Evolutionary conservation across 2,888 invertebrate species (phyloP).

Genomic region (Anarsia innoxiella): DNA sequence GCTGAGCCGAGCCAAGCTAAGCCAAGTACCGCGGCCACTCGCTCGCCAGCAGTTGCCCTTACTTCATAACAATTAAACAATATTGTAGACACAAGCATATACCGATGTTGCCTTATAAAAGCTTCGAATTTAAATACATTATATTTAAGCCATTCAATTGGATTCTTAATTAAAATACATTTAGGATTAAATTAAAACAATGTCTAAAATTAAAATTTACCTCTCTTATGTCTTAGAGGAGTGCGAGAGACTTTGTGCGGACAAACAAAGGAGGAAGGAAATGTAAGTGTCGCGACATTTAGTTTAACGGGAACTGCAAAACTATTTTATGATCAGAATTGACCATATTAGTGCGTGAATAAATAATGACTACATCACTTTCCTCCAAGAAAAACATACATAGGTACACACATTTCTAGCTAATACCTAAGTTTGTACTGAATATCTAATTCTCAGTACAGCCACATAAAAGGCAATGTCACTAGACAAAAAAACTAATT

Average conservation of each 20-base stretch:
- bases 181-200: slow-evolving; percentile 53
- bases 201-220: slow-evolving; percentile 56
- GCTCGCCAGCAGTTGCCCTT: slow-evolving; percentile 44
- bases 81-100: slow-evolving; percentile 48
- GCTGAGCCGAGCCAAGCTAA: too few relatives aligned
- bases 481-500: too few relatives aligned
- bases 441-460: too few relatives aligned
- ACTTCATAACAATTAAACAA: slow-evolving; percentile 58
- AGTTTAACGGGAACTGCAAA: too few relatives aligned
- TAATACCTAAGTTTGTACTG: too few relatives aligned
- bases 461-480: too few relatives aligned
- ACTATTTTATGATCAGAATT: too few relatives aligned
- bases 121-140: slow-evolving; percentile 54
- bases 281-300: slow-evolving; percentile 13
- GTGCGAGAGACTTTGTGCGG: slow-evolving; percentile 53
- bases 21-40: slow-evolving; percentile 6
- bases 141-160: slow-evolving; percentile 50
- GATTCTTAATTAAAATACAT: slow-evolving; percentile 62
- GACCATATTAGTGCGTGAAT: too few relatives aligned
- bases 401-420: too few relatives aligned
- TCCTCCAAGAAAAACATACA: too few relatives aligned
- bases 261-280: too few relatives aligned
- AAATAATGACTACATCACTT: too few relatives aligned
- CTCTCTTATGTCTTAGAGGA: slow-evolving; percentile 48
- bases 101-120: slow-evolving; percentile 53